These are phyloP conservation scores for Salvelinus namaycush DNA, from an alignment of 2,113 vertebrate species.

Conservation along the genomic window DNA sequence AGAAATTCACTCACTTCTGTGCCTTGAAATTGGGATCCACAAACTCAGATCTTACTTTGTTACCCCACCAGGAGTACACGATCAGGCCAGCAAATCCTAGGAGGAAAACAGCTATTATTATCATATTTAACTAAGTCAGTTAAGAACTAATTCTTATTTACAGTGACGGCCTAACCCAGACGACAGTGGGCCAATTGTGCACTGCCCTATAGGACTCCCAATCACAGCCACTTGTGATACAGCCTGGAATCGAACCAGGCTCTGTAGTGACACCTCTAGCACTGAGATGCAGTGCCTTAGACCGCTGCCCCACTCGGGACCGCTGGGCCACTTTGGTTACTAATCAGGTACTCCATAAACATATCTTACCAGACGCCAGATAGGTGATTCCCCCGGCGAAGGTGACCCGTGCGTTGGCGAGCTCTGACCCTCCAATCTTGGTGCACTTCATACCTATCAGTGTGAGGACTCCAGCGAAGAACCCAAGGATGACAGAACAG, in stretches of 20 bases:
- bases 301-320: no score
- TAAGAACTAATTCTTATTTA: no score
- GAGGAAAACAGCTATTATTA: conserved; percentile 33
- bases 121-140: background rate
- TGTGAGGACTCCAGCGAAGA: conserved; percentile 86
- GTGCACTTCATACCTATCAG: conserved; percentile 98
- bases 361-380: conserved; percentile 83
- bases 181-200: no score
- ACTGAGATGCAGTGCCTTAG: no score
- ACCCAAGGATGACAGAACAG: conserved; percentile 86
- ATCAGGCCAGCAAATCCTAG: conserved; percentile 89
- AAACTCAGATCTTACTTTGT: conserved; percentile 86
- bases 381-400: conserved; percentile 86
- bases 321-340: background rate
- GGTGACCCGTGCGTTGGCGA: conserved; percentile 87
- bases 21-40: conserved; percentile 83
- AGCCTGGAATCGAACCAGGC: no score
- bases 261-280: no score
- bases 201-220: no score
- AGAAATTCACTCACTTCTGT: conserved; percentile 85
- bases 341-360: background rate
- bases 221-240: no score
- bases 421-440: conserved; percentile 89
- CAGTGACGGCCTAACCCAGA: no score
- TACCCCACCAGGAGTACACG: conserved; percentile 89